Conservation (phyloP, 2,797 vertebrate genomes). For the Telmatherina bonti region DNA sequence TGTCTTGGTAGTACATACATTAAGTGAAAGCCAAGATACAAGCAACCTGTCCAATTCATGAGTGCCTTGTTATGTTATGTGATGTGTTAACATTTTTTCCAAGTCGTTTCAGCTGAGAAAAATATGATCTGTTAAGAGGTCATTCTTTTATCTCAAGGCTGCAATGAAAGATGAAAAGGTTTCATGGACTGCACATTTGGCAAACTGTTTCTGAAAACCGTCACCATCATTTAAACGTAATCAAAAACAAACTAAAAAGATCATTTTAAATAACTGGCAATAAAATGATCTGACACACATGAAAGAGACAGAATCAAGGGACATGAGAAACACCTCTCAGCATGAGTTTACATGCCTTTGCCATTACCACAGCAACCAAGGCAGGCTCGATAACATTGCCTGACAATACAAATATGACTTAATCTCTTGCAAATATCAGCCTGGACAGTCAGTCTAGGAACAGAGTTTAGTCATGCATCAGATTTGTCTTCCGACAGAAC, state of each 20-base stretch:
- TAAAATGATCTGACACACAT: conserved; percentile 16
- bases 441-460: conserved; percentile 33
- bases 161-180: not conserved
- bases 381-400: conserved; percentile 38
- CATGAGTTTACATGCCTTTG: conserved; percentile 49
- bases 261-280: not conserved
- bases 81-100: conserved; percentile 52
- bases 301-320: conserved; percentile 19
- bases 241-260: conserved; percentile 1
- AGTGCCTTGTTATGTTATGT: conserved; percentile 57
- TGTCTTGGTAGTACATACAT: conserved; percentile 82
- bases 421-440: conserved; percentile 53
- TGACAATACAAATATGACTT: conserved; percentile 58
- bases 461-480: conserved; percentile 41
- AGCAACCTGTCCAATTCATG: conserved; percentile 69
- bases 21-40: conserved; percentile 79
- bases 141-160: conserved; percentile 25
- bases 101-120: conserved; percentile 35
- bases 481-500: conserved; percentile 34
- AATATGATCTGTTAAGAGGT: conserved; percentile 17
- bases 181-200: conserved; percentile 6
- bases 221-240: not conserved
- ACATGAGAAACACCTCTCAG: conserved; percentile 38
- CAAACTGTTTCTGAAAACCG: conserved; percentile 12
- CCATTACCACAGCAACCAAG: conserved; percentile 59